These are phyloP conservation scores for Carabus problematicus DNA, from an alignment of 2,888 invertebrate species.

Conservation along the genomic window DNA sequence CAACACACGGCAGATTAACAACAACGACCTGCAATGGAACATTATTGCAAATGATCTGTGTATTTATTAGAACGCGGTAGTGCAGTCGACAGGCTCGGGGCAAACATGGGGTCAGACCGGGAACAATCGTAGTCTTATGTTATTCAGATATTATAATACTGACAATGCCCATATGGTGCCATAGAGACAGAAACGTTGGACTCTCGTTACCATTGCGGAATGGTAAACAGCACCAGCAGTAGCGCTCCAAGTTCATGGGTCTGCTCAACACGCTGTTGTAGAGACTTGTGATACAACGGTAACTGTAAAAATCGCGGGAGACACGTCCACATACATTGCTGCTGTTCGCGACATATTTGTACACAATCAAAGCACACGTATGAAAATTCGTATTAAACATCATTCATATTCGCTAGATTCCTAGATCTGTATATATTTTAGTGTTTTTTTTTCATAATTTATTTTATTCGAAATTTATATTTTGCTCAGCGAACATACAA, in stretches of 20 bases:
- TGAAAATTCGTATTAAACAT: no score
- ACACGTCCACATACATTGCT: no score
- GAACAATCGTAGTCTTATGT: slow-evolving; percentile 24
- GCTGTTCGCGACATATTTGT: no score
- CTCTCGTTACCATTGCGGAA: neutral
- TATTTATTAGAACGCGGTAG: slow-evolving; percentile 30
- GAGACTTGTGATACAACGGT: no score
- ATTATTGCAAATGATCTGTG: slow-evolving; percentile 34
- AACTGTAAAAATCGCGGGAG: no score
- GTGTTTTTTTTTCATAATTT: no score
- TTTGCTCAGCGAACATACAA: no score
- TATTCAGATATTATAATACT: slow-evolving; percentile 30
- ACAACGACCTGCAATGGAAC: slow-evolving; percentile 12
- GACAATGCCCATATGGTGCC: slow-evolving; percentile 4
- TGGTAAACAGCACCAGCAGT: neutral
- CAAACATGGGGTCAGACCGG: slow-evolving; percentile 20
- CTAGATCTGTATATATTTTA: no score
- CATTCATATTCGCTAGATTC: no score
- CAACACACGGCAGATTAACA: slow-evolving; percentile 7
- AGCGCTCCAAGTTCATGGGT: neutral
- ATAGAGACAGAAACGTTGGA: neutral
- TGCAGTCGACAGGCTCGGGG: slow-evolving; percentile 21
- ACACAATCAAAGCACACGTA: no score
- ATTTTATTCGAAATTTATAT: neutral
- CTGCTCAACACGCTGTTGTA: no score